Conservation (phyloP, 2,888 invertebrate species). For the Adineta ricciae region DNA sequence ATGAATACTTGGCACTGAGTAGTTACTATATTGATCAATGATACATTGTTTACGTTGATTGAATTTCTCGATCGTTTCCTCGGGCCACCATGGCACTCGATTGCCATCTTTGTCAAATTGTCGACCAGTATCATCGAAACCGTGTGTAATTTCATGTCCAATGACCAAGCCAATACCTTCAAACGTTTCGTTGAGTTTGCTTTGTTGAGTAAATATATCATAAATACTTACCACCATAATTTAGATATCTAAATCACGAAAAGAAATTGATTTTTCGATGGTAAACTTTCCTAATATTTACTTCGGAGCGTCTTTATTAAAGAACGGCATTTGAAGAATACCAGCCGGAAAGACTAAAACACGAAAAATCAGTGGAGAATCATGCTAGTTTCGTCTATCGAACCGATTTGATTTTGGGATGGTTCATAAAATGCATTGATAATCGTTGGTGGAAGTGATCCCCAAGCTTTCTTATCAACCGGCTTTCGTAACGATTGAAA, state of each 20-base stretch:
- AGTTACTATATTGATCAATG: conserved; percentile 74
- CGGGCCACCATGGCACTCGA: conserved; percentile 94
- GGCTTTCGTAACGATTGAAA: conserved; percentile 10
- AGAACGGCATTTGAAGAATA: conserved; percentile 49
- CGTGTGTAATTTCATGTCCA: conserved; percentile 16
- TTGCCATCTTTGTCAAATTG: conserved; percentile 92
- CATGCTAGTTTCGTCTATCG: conserved; percentile 35
- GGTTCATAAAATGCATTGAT: conserved; percentile 87
- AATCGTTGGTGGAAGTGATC: conserved; percentile 45
- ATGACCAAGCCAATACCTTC: neutral
- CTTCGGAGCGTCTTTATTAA: conserved; percentile 43
- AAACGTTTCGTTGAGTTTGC: neutral
- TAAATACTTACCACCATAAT: conserved; percentile 27
- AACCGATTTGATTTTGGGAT: conserved; percentile 81
- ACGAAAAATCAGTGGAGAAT: neutral
- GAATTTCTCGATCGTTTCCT: conserved; percentile 74
- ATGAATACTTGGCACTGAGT: conserved; percentile 58
- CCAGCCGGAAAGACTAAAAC: conserved; percentile 44
- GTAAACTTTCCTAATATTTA: no score
- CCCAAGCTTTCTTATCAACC: conserved; percentile 28
- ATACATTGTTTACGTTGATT: conserved; percentile 77
- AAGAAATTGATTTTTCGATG: no score
- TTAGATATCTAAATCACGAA: neutral
- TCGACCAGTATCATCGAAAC: conserved; percentile 53
- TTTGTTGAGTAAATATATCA: neutral